Percentiles rank a stretch among this genome's conserved stretches.
These are phyloP conservation scores for Aphis gossypii DNA, from an alignment of 1,140 invertebrate species.

Conservation along the genomic window DNA sequence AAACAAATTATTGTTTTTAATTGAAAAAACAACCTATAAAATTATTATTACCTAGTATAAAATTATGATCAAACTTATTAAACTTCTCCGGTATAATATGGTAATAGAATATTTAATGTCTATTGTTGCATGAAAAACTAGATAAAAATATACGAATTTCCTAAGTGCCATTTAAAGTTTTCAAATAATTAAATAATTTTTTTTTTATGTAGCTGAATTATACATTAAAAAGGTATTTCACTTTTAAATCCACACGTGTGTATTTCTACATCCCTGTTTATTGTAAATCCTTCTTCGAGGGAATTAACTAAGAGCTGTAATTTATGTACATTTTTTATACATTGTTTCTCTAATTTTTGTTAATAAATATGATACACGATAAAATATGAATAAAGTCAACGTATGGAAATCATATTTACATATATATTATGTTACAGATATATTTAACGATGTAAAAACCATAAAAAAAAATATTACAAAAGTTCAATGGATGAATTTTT, in stretches of 20 bases:
- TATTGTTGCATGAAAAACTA: background rate
- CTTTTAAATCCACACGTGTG: background rate
- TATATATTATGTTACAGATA: background rate
- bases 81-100: background rate
- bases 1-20: background rate
- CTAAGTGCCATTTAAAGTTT: background rate
- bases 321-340: background rate
- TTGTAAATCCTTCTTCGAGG: background rate
- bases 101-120: constrained; percentile 2
- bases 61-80: background rate
- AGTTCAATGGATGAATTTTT: background rate
- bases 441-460: background rate
- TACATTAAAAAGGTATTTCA: constrained; percentile 2
- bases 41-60: background rate
- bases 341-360: background rate
- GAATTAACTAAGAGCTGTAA: background rate
- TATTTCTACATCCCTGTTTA: background rate
- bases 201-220: background rate
- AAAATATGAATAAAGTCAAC: background rate
- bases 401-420: background rate
- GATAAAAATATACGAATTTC: background rate
- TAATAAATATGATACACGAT: background rate
- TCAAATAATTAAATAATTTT: background rate
- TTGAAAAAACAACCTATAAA: background rate
- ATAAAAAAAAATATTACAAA: background rate